Evolutionary conservation across 2,888 invertebrate genomes (phyloP).

Genomic region (Xestia sexstrigata): DNA sequence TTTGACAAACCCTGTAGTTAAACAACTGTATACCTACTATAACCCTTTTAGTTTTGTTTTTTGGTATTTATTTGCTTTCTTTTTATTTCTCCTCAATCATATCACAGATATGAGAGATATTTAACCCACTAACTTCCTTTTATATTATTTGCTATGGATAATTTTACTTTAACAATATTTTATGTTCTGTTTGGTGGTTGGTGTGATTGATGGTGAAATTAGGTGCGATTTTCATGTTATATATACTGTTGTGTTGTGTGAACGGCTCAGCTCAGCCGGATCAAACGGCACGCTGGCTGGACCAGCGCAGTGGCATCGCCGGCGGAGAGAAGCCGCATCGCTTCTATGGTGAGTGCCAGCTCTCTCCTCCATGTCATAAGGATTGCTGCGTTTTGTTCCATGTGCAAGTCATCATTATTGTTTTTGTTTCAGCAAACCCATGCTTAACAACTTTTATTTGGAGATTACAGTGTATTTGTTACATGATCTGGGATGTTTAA

Average conservation of each 20-base stretch:
- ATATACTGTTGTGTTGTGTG: slow-evolving; percentile 90
- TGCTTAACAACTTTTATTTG: slow-evolving; percentile 75
- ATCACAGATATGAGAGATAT: slow-evolving; percentile 35
- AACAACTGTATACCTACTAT: slow-evolving; percentile 29
- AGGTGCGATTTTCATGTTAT: slow-evolving; percentile 91
- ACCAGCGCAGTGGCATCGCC: slow-evolving; percentile 82
- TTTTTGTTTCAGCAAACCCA: slow-evolving; percentile 85
- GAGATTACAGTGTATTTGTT: slow-evolving; percentile 64
- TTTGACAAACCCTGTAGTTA: slow-evolving; percentile 39
- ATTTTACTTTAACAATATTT: slow-evolving; percentile 84
- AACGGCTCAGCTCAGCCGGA: slow-evolving; percentile 90
- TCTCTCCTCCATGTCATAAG: slow-evolving; percentile 53
- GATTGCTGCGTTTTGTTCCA: slow-evolving; percentile 63
- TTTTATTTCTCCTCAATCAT: slow-evolving; percentile 44
- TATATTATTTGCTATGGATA: slow-evolving; percentile 67
- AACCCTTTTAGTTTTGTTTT: slow-evolving; percentile 46
- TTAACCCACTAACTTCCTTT: slow-evolving; percentile 69
- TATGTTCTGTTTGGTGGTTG: slow-evolving; percentile 89
- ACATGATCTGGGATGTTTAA: slow-evolving; percentile 66
- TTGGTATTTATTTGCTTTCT: slow-evolving; percentile 55
- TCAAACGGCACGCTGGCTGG: slow-evolving; percentile 88
- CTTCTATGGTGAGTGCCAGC: slow-evolving; percentile 87
- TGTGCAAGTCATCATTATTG: slow-evolving; percentile 69
- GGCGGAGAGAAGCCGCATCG: slow-evolving; percentile 86
- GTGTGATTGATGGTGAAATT: slow-evolving; percentile 87